phyloP scores from a whole-genome alignment of 1,140 invertebrate genomes.

The Lucilia sericata region DNA sequence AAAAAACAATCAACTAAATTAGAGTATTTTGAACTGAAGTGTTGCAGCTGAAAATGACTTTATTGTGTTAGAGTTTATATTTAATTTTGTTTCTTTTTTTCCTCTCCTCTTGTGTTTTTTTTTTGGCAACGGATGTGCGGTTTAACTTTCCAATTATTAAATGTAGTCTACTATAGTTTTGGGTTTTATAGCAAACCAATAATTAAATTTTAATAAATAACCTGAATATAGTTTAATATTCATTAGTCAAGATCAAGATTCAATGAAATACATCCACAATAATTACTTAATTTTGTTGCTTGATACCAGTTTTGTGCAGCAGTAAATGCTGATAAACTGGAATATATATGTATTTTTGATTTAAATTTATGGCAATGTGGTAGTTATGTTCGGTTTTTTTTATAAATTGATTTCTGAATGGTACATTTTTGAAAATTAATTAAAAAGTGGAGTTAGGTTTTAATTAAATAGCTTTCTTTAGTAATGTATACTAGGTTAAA shows the following conservation, averaged over 20 bases:
- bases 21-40: not conserved
- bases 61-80: not conserved
- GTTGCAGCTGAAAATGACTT: slow-evolving; percentile 21
- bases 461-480: no score
- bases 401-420: not conserved
- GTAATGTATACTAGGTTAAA: no score
- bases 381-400: not conserved
- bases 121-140: slow-evolving; percentile 12
- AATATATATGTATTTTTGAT: no score
- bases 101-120: not conserved
- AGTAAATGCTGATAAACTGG: no score
- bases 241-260: not conserved
- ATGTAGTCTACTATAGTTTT: not conserved
- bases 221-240: slow-evolving; percentile 5
- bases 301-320: no score
- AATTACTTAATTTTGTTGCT: not conserved
- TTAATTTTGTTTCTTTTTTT: not conserved
- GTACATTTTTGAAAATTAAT: no score
- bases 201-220: slow-evolving; percentile 40
- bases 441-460: no score
- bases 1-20: not conserved
- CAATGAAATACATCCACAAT: slow-evolving; percentile 18
- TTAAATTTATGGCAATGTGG: no score
- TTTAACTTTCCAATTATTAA: slow-evolving; percentile 25
- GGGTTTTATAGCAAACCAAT: not conserved